Evolutionary conservation across 2,113 vertebrate genomes (phyloP), one percentile per base, ranked within the genome.

Genomic region (Leptobrachium leishanense): DNA sequence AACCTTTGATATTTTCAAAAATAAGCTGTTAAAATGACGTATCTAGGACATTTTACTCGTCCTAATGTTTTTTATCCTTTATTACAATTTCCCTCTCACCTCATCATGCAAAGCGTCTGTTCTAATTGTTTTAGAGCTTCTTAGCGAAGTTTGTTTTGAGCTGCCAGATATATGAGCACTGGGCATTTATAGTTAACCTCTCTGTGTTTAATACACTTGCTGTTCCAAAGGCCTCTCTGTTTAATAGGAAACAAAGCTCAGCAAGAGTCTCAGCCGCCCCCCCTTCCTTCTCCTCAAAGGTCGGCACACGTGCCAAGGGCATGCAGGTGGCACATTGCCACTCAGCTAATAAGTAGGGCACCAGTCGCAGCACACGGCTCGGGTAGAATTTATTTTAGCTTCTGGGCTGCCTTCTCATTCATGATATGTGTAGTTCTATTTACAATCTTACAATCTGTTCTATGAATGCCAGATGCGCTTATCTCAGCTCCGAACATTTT

Each of bases 391-490:
- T 75, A 78, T 84, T 82, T 68, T 77, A 70, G 43, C 83, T 53
- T 76, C 65, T 84, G 72, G 74, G 76, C 79, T 81, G 70, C 77
- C 76, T 53, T 77, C 86, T 87, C 68, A 77, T 83, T 77, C 67
- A 39, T 85, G 83, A 85, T 85, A 84, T 84, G 81, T 86, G 82
- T 81, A 84, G 82, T 54, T 85, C 75, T 81, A 84, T 59, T 81
- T 85, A 81, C 78, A 84, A 81, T 81, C 80, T 79, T 71, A 85
- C 75, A 81, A 82, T 85, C 80, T 83, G 71, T 85, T 87, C 82
- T 84, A 55, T 85, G 84, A 89, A 85, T 86, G 79, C 1, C 8
- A 89, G 83, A 82, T 81, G 85, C 85, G 86, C 81, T 85, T 82
- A 83, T 85, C 70, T 82, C 75, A 84, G 82, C 69, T 72, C 77